Evolutionary conservation across 1,140 invertebrate genomes (phyloP), one percentile per base, ranked within the genome.

Genomic region (Euwallacea fornicatus): DNA sequence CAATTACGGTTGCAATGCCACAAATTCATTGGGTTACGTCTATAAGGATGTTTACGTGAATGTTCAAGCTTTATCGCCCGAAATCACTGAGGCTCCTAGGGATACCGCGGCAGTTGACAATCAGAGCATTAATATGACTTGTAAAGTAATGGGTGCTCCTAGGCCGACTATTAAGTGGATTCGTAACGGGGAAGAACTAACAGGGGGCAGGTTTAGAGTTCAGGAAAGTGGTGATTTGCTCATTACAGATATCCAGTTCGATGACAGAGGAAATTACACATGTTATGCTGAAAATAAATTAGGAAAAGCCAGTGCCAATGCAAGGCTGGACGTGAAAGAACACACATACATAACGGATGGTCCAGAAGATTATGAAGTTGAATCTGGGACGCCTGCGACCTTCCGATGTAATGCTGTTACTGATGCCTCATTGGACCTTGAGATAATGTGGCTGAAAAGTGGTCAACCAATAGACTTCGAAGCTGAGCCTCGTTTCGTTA

Each of bases 1-100:
- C 69, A 98, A 99, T 82, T 97, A 98, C 79, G 97, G 98, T 58
- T 99, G 98, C 83, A 99, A 99, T 84, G 97, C 97, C 0, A 98
- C 96, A 69, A 99, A 99, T 82, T 92, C 91, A n/a, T 86, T 96
- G 74, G 98, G 98, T 42, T 99, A 99, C 83, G 94, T 98, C 10
- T 99, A 97, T 84, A 95, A 96, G 79, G 97, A 99, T 86, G 94
- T 98, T 53, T 99, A 95, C 79, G 88, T 99, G 7, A 99, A 99
- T 84, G 97, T 99, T 82, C 41, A 81, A 89, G 95, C 95, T 10
- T 84, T 98, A 62, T 89, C 93, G 43, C 96, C 98, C 15, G 93
- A 95, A 78, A 97, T 99, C 68, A 89, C 89, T 10, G 90, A 93
- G 77, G 87, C 91, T 0, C 95, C 96, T 0, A 87, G 85, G 42